Evolutionary conservation across 1,140 invertebrate species (phyloP).

Genomic region (Eriosoma lanigerum): DNA sequence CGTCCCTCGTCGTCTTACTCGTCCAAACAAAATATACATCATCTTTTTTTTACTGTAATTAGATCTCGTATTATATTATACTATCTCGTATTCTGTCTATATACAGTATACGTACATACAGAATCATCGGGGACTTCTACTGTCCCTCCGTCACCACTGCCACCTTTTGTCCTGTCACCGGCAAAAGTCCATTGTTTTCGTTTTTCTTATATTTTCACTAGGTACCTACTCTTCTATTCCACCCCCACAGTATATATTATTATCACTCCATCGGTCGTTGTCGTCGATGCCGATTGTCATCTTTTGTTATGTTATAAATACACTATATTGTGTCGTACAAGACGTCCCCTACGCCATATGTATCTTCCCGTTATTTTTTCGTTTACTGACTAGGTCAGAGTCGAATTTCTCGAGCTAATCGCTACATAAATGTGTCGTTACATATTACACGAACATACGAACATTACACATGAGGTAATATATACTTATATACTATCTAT

Average conservation of each 20-base stretch:
- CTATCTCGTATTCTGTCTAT: conserved; percentile 20
- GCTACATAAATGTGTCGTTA: not conserved
- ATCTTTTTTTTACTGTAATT: conserved; percentile 42
- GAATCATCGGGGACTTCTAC: not conserved
- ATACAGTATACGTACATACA: not conserved
- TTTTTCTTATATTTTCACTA: conserved; percentile 33
- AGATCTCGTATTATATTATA: conserved; percentile 32
- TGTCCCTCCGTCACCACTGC: not conserved
- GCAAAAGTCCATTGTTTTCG: conserved; percentile 49
- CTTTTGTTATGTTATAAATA: not conserved
- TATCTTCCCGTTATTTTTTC: not conserved
- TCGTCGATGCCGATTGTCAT: conserved; percentile 45
- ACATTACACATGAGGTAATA: not conserved
- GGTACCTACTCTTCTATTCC: not conserved
- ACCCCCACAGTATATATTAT: not conserved
- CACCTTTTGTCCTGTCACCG: conserved; percentile 38
- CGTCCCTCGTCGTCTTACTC: not conserved
- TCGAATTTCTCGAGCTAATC: conserved; percentile 45
- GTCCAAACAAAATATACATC: conserved; percentile 46
- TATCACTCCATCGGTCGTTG: conserved; percentile 48
- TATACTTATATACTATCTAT: too few relatives aligned
- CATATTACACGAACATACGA: not conserved
- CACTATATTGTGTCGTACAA: conserved; percentile 36
- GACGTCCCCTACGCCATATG: not conserved
- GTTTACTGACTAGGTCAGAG: conserved; percentile 1